These are phyloP conservation scores for Caenorhabditis sinica DNA, from an alignment of 2,888 invertebrate genomes.

Conservation along the genomic window DNA sequence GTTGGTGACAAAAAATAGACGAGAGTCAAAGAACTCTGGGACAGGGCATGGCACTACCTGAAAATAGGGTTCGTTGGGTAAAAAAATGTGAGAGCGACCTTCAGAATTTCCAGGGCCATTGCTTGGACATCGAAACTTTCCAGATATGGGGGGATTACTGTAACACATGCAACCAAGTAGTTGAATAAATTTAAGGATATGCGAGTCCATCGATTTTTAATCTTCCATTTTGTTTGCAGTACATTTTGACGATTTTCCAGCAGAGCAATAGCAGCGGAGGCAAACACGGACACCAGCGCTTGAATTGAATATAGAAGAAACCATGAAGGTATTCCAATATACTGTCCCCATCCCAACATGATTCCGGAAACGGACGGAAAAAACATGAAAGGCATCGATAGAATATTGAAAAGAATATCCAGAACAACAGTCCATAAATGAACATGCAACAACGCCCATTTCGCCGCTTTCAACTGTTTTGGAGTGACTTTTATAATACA, in stretches of 20 bases:
- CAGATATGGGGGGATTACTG: conserved; percentile 41
- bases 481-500: conserved; percentile 41
- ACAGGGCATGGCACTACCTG: conserved; percentile 40
- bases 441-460: conserved; percentile 36
- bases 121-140: conserved; percentile 4
- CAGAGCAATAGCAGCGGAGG: conserved; percentile 14
- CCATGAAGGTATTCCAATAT: conserved; percentile 26
- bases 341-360: conserved; percentile 31
- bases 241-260: conserved; percentile 43
- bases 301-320: conserved; percentile 30
- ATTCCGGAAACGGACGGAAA: conserved; percentile 32
- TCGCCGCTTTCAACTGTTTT: conserved; percentile 18
- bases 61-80: not conserved
- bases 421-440: conserved; percentile 43
- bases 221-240: conserved; percentile 35
- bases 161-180: conserved; percentile 26
- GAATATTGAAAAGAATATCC: conserved; percentile 32
- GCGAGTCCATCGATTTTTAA: conserved; percentile 18
- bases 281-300: conserved; percentile 22
- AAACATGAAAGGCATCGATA: conserved; percentile 42
- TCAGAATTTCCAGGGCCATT: conserved; percentile 7
- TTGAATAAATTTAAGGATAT: conserved; percentile 9
- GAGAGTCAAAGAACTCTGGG: conserved; percentile 30
- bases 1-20: conserved; percentile 30
- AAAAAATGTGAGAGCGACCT: not conserved